These are phyloP conservation scores for Chinchilla lanigera DNA, from an alignment of 2,113 vertebrate species.

Conservation along the genomic window DNA sequence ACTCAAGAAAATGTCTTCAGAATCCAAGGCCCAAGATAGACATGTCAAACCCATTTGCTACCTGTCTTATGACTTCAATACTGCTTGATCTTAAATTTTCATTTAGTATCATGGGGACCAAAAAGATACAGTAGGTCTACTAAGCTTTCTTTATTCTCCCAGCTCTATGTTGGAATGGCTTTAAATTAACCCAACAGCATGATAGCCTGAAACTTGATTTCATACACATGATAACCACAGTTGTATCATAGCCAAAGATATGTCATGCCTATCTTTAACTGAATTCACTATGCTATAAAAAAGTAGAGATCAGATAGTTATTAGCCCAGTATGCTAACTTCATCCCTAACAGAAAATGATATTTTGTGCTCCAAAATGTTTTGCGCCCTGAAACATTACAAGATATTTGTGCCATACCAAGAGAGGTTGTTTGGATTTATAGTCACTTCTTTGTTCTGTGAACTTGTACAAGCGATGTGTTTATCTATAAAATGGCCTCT, in stretches of 20 bases:
- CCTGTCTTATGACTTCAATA: background rate
- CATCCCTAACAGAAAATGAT: background rate
- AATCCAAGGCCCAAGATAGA: background rate
- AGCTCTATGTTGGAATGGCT: too few species aligned
- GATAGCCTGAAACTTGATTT: background rate
- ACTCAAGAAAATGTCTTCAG: background rate
- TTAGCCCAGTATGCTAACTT: background rate
- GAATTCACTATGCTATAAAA: background rate
- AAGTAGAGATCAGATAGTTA: background rate
- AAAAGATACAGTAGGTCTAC: background rate
- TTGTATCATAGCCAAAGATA: background rate
- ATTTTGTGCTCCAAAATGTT: too few species aligned
- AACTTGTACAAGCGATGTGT: background rate
- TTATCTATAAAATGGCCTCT: background rate
- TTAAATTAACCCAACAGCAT: fast-evolving
- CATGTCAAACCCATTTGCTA: background rate
- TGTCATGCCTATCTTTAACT: background rate
- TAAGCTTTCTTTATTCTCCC: background rate
- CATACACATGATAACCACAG: background rate
- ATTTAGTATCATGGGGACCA: background rate
- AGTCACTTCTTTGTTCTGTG: background rate
- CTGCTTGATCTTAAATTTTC: background rate
- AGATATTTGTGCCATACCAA: background rate
- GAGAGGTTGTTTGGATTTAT: fast-evolving
- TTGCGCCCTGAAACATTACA: background rate